phyloP scores from a whole-genome alignment of 2,113 vertebrate genomes.

The Indri indri region DNA sequence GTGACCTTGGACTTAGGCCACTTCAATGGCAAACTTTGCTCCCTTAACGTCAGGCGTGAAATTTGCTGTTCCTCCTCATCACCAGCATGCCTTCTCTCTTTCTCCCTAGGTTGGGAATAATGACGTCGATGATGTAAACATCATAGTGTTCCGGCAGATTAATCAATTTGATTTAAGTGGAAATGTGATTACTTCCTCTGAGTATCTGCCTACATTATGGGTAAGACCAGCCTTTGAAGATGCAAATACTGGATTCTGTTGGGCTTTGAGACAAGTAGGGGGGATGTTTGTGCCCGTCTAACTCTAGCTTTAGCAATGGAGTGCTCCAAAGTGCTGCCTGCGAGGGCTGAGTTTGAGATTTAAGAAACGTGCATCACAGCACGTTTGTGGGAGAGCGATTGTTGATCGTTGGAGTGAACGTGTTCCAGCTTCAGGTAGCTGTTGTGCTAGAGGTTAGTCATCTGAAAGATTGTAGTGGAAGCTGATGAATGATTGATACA shows the following conservation, averaged over 20 bases:
- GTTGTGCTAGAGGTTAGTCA: not conserved
- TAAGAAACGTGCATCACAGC: not conserved
- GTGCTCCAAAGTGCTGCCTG: not conserved
- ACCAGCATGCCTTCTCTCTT: not conserved
- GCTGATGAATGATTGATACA: not conserved
- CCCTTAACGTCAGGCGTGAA: not conserved
- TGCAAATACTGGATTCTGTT: not conserved
- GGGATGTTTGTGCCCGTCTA: fast-evolving
- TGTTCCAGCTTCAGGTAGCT: not conserved
- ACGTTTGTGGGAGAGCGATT: not conserved
- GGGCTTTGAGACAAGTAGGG: not conserved
- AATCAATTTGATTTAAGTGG: slow-evolving; percentile 98
- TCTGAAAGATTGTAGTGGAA: not conserved
- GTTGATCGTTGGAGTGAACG: not conserved
- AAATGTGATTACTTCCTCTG: slow-evolving; percentile 94
- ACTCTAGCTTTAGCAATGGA: not conserved
- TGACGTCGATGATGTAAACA: slow-evolving; percentile 95
- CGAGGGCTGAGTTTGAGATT: not conserved
- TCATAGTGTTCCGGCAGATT: slow-evolving; percentile 97
- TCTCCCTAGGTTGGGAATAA: slow-evolving; percentile 90
- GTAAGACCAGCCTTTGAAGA: slow-evolving; percentile 82
- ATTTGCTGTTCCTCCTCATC: fast-evolving
- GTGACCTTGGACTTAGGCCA: not conserved
- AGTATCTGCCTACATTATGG: slow-evolving; percentile 94
- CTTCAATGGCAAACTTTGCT: not conserved